Base-by-base conservation (phyloP, 2,888 invertebrate genomes). In the Biston stratarius region DNA sequence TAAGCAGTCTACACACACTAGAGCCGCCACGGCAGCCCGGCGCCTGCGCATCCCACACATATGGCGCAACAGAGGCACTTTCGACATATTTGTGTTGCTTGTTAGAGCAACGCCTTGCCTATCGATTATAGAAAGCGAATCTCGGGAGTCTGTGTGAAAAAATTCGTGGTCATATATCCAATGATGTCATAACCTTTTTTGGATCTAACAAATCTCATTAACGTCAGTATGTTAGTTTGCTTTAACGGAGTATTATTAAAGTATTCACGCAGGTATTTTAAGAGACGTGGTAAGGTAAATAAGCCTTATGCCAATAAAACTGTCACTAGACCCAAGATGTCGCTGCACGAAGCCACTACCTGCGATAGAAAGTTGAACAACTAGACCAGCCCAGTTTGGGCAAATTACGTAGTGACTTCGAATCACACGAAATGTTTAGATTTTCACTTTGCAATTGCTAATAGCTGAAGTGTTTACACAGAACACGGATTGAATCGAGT, bases 41-140 rank as follows among this genome's bases (percentile, higher is more conserved):
- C 89, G 92, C 93, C 92, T 79, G 85, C 83, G 83, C 90, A 92
- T 92, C 92, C 93, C 92, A 93, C 93, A 91, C 92, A 79, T 88
- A 85, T 93, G 92, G 90, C 91, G 92, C 86, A 92, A 94, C 88
- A 84, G 90, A 88, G 87, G 90, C 90, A 89, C 89, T 92, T 92
- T 92, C 91, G 83, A 89, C 90, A 90, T 90, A 88, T 92, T 92
- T 93, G 90, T 84, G 74, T 83, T 85, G 79, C 83, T 86, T 78
- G 84, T 92, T 92, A 92, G 67, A 67, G 90, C 81, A 83, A 82
- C 83, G 85, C 82, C 83, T 85, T 83, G 83, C 77, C 83, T 86
- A 87, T 85, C 81, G 85, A 87, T 88, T 86, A 87, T 86, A 86
- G 85, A 87, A 90, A 88, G 85, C 86, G 84, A 89, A 91, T 87